Conservation (phyloP, 2,888 invertebrate genomes). For the Sinelater perroti region DNA sequence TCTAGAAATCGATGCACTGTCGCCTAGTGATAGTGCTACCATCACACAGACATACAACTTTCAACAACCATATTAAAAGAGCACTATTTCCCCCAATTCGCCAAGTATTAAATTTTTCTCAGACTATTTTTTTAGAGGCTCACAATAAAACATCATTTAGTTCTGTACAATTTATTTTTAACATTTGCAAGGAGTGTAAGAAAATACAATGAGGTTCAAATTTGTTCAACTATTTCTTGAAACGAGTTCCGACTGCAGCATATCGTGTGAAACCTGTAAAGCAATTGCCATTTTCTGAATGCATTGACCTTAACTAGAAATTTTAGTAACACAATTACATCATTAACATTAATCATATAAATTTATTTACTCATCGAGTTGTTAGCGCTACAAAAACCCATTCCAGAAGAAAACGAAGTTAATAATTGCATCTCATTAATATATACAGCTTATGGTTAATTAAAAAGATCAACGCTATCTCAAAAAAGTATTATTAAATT, state of each 20-base stretch:
- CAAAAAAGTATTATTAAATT: constrained; percentile 20
- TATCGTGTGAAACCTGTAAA: constrained; percentile 3
- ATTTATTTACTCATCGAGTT: constrained; percentile 10
- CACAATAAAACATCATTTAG: background rate
- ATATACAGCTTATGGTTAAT: constrained; percentile 30
- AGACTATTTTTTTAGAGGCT: too few relatives aligned
- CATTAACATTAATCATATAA: constrained; percentile 12
- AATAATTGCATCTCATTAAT: constrained; percentile 19
- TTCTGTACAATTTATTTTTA: constrained; percentile 23
- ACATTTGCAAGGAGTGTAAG: constrained; percentile 24
- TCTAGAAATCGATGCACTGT: too few relatives aligned
- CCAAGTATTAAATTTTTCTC: too few relatives aligned
- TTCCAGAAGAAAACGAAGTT: constrained; percentile 21
- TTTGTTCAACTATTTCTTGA: constrained; percentile 10
- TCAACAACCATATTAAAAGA: too few relatives aligned
- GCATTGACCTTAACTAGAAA: background rate
- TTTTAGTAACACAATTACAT: constrained; percentile 10
- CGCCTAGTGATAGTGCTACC: too few relatives aligned
- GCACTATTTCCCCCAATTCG: too few relatives aligned
- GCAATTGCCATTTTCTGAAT: background rate
- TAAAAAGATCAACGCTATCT: constrained; percentile 29
- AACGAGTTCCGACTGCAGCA: constrained; percentile 10
- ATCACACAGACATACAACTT: too few relatives aligned
- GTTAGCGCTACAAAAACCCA: constrained; percentile 28
- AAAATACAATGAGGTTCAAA: constrained; percentile 25